Base-by-base conservation (phyloP, 1,140 invertebrate species). In the Lepeophtheirus salmonis region DNA sequence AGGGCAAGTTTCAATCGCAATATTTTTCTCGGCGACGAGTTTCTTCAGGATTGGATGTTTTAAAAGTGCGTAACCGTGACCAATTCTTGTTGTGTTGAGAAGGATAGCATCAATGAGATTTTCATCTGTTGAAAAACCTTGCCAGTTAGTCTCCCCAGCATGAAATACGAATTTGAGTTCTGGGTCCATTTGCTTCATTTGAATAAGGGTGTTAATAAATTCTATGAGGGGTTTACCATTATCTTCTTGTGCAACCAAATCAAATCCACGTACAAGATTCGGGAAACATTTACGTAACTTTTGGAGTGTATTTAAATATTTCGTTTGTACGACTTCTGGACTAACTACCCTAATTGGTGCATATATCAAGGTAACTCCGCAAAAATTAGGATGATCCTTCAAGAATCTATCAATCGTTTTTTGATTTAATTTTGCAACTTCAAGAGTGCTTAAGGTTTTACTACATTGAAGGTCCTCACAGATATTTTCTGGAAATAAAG, bases 1-100 rank as follows among this genome's bases (percentile, higher is more conserved):
- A 0, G 86, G 85, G 68, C 83, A 86, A 0, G 89, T 72, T 73
- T 91, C 88, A 6, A 89, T 68, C 4, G 82, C 80, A 60, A 89
- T 84, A 16, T 77, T 70, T 54, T 74, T 72, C 48, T 79, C 71
- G 61, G 76, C 78, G 0, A 79, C 75, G 51, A 80, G 69, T 18
- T 80, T 67, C 65, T 82, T 65, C 0, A 86, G 67, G 3, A 74
- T 62, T 0, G 86, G 86, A 71, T 90, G 86, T 66, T 86, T 88
- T 0, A 75, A 65, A 2, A 89, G 64, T 1, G 83, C 84, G 65
- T 78, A 86, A 0, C 80, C 79, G 65, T 82, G 76, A 0, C 82
- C 83, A 64, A 84, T 79, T 6, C 84, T 74, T 56, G 78, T 79
- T 0, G 82, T 75, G 50, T 82, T 83, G 16, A 89, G 70, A n/a